These are phyloP conservation scores for Lagria hirta DNA, from an alignment of 2,888 invertebrate genomes.

Conservation along the genomic window DNA sequence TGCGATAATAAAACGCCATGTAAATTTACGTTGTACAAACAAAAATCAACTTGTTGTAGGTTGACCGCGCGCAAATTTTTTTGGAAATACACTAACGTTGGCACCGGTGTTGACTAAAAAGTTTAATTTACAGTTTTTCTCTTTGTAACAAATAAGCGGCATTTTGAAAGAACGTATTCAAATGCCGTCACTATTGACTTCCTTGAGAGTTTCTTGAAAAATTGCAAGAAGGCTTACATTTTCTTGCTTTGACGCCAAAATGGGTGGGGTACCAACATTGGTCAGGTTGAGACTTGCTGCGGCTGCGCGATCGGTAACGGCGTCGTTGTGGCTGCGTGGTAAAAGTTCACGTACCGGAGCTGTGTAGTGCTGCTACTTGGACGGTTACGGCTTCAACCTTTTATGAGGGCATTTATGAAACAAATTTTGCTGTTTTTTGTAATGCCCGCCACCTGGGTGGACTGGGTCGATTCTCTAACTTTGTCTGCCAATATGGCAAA, in stretches of 20 bases:
- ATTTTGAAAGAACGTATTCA: neutral
- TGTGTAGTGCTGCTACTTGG: neutral
- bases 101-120: no score
- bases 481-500: neutral
- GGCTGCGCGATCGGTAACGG: neutral
- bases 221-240: slow-evolving; percentile 1
- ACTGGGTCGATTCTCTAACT: neutral
- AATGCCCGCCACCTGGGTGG: neutral
- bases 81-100: no score
- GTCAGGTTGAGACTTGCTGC: neutral
- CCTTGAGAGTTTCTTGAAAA: neutral
- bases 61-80: slow-evolving; percentile 10
- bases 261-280: neutral
- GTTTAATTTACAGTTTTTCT: neutral
- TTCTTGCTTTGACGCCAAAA: neutral
- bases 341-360: neutral
- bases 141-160: neutral
- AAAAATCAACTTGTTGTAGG: slow-evolving; percentile 15
- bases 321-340: neutral
- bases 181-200: neutral
- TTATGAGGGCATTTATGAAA: neutral
- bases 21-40: slow-evolving; percentile 21
- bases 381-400: neutral
- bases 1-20: slow-evolving; percentile 30
- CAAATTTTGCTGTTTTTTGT: neutral